Evolutionary conservation across 2,888 invertebrate genomes (phyloP), one percentile per base, ranked within the genome.

Genomic region (Pardosa pseudoannulata): DNA sequence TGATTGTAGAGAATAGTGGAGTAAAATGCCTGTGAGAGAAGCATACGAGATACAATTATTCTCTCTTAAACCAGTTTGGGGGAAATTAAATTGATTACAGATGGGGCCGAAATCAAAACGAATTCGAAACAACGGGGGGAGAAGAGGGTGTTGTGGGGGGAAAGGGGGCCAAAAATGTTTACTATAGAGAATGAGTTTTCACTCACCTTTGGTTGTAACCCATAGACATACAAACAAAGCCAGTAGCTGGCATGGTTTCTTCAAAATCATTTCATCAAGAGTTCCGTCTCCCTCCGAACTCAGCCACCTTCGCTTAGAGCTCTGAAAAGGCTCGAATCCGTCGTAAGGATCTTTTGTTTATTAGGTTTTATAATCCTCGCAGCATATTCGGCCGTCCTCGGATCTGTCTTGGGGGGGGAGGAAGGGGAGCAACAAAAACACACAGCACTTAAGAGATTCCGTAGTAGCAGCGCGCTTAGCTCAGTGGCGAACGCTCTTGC

Each of bases 261-360:
- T 88, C 83, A 88, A 83, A 88, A 88, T 80, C 88, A 88, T 88
- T 83, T 83, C 88, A 88, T 88, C 88, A 83, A 88, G 82, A 82
- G 87, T 82, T 87, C 87, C 39, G 28, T 36, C 36, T 36, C 23
- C 74, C 41, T 65, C 31, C 23, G 73, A 67, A 64, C 62, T 29
- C 71, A 50, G 50, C 27, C 65, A 65, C 72, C 46, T 64, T 39
- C 79, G 67, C 72, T 71, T 78, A 56, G 31, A 65, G 27, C 56
- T 36, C 36, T 28, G 68, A 36, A 32, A 75, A 46, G 50, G 64
- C 32, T 65, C 71, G 75, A 65, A 79, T 46, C 28, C 39, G 23
- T 13, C 5, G n/a, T 13, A 65, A n/a, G 56, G 27, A 83, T 68
- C 82, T 62, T 65, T 71, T 78, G 70, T 70, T 78, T 64, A 64